These are phyloP conservation scores for Gambusia holbrooki DNA, from an alignment of 2,113 vertebrate genomes.

Conservation along the genomic window DNA sequence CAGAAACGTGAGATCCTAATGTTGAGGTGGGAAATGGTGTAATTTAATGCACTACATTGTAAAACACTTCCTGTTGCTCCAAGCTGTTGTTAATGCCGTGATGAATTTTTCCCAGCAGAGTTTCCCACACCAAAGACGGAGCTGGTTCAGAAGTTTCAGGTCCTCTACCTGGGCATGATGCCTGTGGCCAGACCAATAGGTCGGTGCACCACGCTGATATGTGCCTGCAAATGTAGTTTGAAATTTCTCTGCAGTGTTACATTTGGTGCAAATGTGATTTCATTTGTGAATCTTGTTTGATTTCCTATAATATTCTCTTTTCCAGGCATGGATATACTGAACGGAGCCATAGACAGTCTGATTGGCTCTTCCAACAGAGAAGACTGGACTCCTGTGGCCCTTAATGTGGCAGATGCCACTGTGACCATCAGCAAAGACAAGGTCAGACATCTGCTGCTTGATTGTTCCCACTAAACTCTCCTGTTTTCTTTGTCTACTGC, in stretches of 20 bases:
- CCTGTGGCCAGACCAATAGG: conserved; percentile 91
- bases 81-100: neutral
- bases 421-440: conserved; percentile 95
- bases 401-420: conserved; percentile 96
- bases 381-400: conserved; percentile 90
- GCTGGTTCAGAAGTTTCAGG: conserved; percentile 97
- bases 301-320: neutral
- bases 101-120: conserved; percentile 83
- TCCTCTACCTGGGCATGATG: conserved; percentile 93
- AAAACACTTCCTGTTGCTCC: neutral
- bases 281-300: conserved; percentile 1
- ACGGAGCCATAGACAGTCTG: conserved; percentile 91
- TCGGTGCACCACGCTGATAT: conserved; percentile 60
- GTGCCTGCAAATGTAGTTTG: neutral
- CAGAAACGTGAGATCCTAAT: neutral
- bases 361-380: conserved; percentile 85
- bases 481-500: neutral
- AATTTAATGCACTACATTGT: neutral
- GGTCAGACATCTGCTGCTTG: conserved; percentile 68
- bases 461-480: neutral
- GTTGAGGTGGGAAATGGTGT: neutral
- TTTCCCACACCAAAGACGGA: conserved; percentile 99
- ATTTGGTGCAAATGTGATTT: neutral
- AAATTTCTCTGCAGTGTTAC: neutral
- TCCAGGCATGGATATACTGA: conserved; percentile 95